Evolutionary conservation across 2,888 invertebrate species (phyloP).

Genomic region (Idaea dimidiata): DNA sequence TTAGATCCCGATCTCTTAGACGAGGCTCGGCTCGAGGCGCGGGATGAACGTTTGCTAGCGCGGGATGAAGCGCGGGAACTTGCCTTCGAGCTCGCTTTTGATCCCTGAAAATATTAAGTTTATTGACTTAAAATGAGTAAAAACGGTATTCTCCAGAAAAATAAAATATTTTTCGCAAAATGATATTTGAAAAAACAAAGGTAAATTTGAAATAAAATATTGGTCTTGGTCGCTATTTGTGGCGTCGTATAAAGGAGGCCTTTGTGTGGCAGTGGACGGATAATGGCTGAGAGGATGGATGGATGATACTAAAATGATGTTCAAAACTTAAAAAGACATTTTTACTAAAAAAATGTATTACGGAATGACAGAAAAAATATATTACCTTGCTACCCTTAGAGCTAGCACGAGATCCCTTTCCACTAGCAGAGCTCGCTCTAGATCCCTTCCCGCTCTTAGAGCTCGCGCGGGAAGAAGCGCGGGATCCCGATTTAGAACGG

Average conservation of each 20-base stretch:
- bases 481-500: slow-evolving; percentile 50
- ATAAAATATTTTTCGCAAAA: no score
- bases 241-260: no score
- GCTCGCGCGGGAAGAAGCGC: slow-evolving; percentile 59
- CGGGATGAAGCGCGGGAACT: slow-evolving; percentile 57
- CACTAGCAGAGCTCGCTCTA: slow-evolving; percentile 49
- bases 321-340: no score
- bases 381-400: slow-evolving; percentile 64
- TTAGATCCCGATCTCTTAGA: slow-evolving; percentile 60
- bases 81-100: slow-evolving; percentile 56
- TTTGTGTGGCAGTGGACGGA: no score
- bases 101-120: slow-evolving; percentile 42
- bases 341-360: not conserved
- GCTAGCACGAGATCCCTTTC: slow-evolving; percentile 50
- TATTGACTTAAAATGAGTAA: not conserved
- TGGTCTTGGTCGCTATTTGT: no score
- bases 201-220: no score
- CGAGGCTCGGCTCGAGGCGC: slow-evolving; percentile 44
- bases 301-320: no score
- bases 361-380: no score
- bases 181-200: no score
- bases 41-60: slow-evolving; percentile 40
- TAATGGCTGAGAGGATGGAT: no score
- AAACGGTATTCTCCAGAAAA: no score
- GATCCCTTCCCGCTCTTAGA: slow-evolving; percentile 47